These are phyloP conservation scores for Botia almorhae DNA, from an alignment of 2,797 vertebrate species.

Conservation along the genomic window DNA sequence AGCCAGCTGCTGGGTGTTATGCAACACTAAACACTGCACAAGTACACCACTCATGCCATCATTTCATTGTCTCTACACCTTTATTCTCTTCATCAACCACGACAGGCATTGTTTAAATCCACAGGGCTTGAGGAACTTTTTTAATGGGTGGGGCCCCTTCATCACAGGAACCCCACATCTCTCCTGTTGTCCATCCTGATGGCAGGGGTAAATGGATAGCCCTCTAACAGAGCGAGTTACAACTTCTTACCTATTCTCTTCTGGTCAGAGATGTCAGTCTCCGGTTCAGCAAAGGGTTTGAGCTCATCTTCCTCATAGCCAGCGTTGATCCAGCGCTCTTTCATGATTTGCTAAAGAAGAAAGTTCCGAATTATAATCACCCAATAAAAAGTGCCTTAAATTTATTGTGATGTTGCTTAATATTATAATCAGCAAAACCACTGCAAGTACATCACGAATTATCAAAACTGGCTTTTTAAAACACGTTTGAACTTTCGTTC, in stretches of 20 bases:
- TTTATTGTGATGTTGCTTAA: background rate
- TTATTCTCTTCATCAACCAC: background rate
- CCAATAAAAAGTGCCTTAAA: background rate
- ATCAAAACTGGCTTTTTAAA: background rate
- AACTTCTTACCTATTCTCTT: constrained; percentile 91
- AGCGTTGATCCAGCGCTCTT: constrained; percentile 98
- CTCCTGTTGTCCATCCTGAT: no score
- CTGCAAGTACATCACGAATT: background rate
- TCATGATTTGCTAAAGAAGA: constrained; percentile 94
- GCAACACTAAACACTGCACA: constrained; percentile 21
- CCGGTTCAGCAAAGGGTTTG: constrained; percentile 93
- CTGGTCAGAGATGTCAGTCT: constrained; percentile 95
- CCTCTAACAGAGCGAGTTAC: no score
- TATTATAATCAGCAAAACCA: background rate
- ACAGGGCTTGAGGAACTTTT: no score
- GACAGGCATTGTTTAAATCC: background rate
- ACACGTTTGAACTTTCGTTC: background rate
- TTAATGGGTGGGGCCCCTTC: no score
- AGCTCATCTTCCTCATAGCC: constrained; percentile 96
- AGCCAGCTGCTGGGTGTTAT: constrained; percentile 39
- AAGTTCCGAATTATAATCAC: background rate
- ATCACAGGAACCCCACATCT: no score
- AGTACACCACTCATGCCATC: background rate
- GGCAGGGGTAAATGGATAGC: no score
- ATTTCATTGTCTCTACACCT: constrained; percentile 8